Percentiles rank a stretch among this genome's conserved stretches.
phyloP scores from a whole-genome alignment of 2,113 vertebrate genomes.

The Sigmodon hispidus region DNA sequence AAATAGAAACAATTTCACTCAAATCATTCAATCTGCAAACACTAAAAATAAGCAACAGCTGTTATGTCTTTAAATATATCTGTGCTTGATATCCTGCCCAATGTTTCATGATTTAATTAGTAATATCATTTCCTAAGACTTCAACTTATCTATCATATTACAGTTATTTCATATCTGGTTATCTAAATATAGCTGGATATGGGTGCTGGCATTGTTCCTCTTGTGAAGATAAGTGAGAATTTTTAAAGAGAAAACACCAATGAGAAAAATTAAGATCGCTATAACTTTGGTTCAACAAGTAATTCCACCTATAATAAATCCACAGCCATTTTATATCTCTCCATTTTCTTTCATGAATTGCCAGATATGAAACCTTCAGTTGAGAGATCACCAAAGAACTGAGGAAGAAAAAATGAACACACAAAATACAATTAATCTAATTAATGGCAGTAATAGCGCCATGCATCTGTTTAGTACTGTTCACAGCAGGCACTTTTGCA shows the following conservation, averaged over 20 bases:
- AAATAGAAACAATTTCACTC: conserved; percentile 63
- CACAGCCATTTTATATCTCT: conserved; percentile 42
- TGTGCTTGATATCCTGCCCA: conserved; percentile 69
- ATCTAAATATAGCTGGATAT: conserved; percentile 60
- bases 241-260: conserved; percentile 11
- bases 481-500: conserved; percentile 69
- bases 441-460: conserved; percentile 66
- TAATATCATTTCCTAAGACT: conserved; percentile 71
- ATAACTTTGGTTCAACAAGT: neutral
- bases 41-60: conserved; percentile 61
- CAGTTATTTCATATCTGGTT: conserved; percentile 69
- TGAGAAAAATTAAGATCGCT: conserved; percentile 44
- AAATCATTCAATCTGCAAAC: conserved; percentile 34
- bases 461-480: conserved; percentile 66
- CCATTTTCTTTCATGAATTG: conserved; percentile 7
- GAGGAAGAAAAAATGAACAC: conserved; percentile 59
- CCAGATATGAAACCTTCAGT: conserved; percentile 33
- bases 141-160: conserved; percentile 68
- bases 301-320: conserved; percentile 46
- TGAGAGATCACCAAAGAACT: conserved; percentile 45
- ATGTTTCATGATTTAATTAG: conserved; percentile 78
- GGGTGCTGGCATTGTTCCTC: conserved; percentile 21
- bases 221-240: neutral
- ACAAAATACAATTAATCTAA: conserved; percentile 77
- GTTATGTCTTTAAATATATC: conserved; percentile 72